Evolutionary conservation across 2,113 vertebrate species (phyloP).

Genomic region (Vanacampus margaritifer): DNA sequence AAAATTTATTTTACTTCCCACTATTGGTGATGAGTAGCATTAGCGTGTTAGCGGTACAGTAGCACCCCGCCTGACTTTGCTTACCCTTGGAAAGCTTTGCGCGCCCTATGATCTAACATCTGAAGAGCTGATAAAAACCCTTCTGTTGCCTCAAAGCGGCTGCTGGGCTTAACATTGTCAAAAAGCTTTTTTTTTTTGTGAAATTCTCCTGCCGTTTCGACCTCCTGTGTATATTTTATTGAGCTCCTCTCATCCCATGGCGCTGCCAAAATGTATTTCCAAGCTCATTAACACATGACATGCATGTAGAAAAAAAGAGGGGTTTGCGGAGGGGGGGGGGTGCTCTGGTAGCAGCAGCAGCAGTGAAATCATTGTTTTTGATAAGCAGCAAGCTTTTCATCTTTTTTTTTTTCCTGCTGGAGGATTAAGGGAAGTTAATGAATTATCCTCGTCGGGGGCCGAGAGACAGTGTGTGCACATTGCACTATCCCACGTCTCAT

Average conservation of each 20-base stretch:
- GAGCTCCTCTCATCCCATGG: slow-evolving; percentile 77
- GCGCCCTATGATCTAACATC: slow-evolving; percentile 79
- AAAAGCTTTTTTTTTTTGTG: slow-evolving; percentile 67
- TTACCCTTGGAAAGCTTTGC: slow-evolving; percentile 78
- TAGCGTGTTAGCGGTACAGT: slow-evolving; percentile 65
- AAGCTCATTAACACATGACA: slow-evolving; percentile 72
- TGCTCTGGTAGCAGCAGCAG: slow-evolving; percentile 58
- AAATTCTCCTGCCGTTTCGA: slow-evolving; percentile 72
- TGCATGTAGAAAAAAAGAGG: slow-evolving; percentile 25
- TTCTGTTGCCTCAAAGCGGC: slow-evolving; percentile 77
- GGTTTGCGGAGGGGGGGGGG: slow-evolving; percentile 2
- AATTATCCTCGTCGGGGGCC: slow-evolving; percentile 68
- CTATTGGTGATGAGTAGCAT: background rate
- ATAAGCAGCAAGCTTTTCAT: slow-evolving; percentile 74
- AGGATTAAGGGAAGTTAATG: slow-evolving; percentile 73
- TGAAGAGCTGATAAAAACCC: slow-evolving; percentile 79
- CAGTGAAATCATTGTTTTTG: slow-evolving; percentile 64
- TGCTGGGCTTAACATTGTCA: slow-evolving; percentile 81
- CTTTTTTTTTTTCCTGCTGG: slow-evolving; percentile 67
- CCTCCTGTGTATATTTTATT: slow-evolving; percentile 83
- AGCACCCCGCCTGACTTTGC: slow-evolving; percentile 75
- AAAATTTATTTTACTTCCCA: background rate
- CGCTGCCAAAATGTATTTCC: slow-evolving; percentile 77
- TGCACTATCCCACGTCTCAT: slow-evolving; percentile 71
- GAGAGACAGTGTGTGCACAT: slow-evolving; percentile 60